Base-by-base conservation (phyloP, 2,797 vertebrate species). In the Percopsis omiscomaycus region DNA sequence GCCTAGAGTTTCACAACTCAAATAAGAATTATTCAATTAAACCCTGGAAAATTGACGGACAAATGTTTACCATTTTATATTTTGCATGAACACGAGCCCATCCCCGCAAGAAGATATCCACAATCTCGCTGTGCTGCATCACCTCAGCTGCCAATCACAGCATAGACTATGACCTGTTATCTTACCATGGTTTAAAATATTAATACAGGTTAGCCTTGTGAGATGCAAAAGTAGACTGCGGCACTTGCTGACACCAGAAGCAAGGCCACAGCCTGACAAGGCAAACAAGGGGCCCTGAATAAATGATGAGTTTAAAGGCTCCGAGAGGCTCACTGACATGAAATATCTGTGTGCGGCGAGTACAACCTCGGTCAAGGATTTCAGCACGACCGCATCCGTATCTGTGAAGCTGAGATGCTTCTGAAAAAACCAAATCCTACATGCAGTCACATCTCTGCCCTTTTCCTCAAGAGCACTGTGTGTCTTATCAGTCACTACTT, bases 191-290 rank as follows among this genome's bases (percentile, higher is more conserved):
- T 89, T 83, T 93, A 78, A 92, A 92, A 93, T 92, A 92, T 93
- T 93, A 88, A 92, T 92, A 90, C 71, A 71, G 79, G 84, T 88
- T 90, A 90, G 87, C 89, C 91, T 92, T 92, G 91, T 78, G 89
- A 92, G 88, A 92, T 90, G 89, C 86, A 90, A 86, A 92, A 88
- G 76, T 79, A 88, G 88, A 90, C 86, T 64, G 78, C 82, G 80
- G 82, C 86, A 84, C 82, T 86, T 30, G 66, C 86, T 86, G 77
- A 82, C 77, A 89, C 85, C 84, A 84, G 76, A 84, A 89, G 87
- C 89, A 92, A 92, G 91, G 92, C 89, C 89, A 65, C 85, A 87
- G 85, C 85, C 90, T 91, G 90, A 92, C 90, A 91, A 91, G 84
- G 82, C 89, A 87, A 91, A 92, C 85, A 90, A 89, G 83, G 79